Evolutionary conservation across 1,140 invertebrate species (phyloP).

Genomic region (Elymnias hypermnestra): DNA sequence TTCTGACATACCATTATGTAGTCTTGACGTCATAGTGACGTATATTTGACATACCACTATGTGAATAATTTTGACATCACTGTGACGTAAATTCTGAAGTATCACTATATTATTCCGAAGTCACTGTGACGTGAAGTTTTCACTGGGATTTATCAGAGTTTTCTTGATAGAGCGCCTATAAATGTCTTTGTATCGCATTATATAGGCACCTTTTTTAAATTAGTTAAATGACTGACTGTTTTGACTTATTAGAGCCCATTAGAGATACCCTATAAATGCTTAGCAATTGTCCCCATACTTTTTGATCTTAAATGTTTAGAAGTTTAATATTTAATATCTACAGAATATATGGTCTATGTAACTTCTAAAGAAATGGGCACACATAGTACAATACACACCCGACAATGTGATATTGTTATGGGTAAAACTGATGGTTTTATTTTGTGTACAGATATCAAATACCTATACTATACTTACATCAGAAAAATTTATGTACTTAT

Average conservation of each 20-base stretch:
- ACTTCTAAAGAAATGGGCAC: conserved; percentile 48
- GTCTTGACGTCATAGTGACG: no score
- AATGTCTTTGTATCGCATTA: no score
- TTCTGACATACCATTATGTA: no score
- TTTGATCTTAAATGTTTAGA: conserved; percentile 12
- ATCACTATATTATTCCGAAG: no score
- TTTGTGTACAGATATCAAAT: conserved; percentile 66
- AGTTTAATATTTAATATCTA: conserved; percentile 11
- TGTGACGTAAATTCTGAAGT: no score
- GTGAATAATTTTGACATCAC: no score
- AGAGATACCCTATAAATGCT: conserved; percentile 9
- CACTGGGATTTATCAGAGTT: no score
- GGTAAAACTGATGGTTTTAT: conserved; percentile 64
- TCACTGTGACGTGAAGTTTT: no score
- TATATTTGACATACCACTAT: no score
- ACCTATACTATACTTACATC: conserved; percentile 41
- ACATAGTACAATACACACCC: conserved; percentile 63
- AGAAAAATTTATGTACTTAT: conserved; percentile 53
- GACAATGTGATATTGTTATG: conserved; percentile 70
- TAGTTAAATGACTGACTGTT: neutral
- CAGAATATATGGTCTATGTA: conserved; percentile 21
- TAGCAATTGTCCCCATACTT: conserved; percentile 13
- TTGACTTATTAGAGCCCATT: conserved; percentile 8
- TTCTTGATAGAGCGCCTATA: no score
- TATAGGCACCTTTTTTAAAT: no score